Evolutionary conservation across 2,113 vertebrate genomes (phyloP), one percentile per base, ranked within the genome.

Genomic region (Ctenodactylus gundi): DNA sequence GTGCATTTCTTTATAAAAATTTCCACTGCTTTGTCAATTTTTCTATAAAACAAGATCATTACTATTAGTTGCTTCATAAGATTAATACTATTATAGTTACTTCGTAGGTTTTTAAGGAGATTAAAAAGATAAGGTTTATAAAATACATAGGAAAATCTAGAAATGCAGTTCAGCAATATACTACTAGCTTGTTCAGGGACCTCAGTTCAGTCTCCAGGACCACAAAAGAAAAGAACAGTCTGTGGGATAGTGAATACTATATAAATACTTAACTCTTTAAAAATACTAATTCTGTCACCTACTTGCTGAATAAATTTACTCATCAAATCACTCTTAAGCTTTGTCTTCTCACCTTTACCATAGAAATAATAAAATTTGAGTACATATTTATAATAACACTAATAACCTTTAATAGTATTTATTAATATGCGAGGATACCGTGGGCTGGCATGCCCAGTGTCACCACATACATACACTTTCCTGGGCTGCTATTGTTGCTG

Each of bases 71-170:
- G 81, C 36, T 55, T 85, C 53, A 58, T 78, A 78, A 41, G 36
- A 39, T 92, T 55, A 89, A 76, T 70, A 68, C 41, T 25, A 80
- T 65, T 89, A n/a, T n/a, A 88, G 4, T n/a, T 57, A 82, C 34
- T 62, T 85, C 73, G 64, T 82, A 82, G 29, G 20, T 41, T 39
- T 62, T 88, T 73, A 94, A 87, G 25, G 3, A 39, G n/a, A 29
- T 84, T 58, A 31, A 78, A 93, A 67, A 88, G 34, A 25, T 80
- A 87, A 85, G 68, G 81, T 55, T 83, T 90, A 57, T 58, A 72
- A 83, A 83, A 70, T 67, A 64, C 3, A 27, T 64, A 46, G n/a
- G n/a, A n/a, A n/a, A n/a, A n/a, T n/a, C n/a, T n/a, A n/a, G n/a
- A n/a, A n/a, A n/a, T n/a, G n/a, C n/a, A n/a, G n/a, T n/a, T n/a